A percentile compares a stretch with the other conserved stretches of the same genome.
phyloP scores from a whole-genome alignment of 2,113 vertebrate species.

The Leptobrachium leishanense region DNA sequence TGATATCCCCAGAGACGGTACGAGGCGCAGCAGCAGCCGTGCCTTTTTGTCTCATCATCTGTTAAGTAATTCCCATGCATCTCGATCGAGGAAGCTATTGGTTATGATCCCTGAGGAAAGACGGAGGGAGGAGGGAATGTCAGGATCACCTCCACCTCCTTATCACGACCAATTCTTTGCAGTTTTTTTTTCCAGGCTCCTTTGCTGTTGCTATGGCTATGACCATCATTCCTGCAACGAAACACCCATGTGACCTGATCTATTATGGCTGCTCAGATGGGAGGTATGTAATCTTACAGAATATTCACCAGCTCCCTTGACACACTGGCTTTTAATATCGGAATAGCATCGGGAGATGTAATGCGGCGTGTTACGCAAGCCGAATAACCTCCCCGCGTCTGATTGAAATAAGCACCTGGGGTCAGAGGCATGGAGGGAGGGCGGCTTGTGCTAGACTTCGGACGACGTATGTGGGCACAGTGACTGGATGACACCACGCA shows the following conservation, averaged over 20 bases:
- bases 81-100: neutral
- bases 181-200: constrained; percentile 14
- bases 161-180: constrained; percentile 11
- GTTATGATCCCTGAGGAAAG: constrained; percentile 5
- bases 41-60: neutral
- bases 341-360: neutral
- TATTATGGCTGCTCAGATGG: constrained; percentile 44
- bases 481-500: neutral
- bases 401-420: constrained; percentile 2
- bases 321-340: constrained; percentile 2
- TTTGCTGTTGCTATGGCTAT: constrained; percentile 64
- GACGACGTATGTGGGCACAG: neutral
- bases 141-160: constrained; percentile 1
- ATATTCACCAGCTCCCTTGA: neutral
- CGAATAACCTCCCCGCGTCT: neutral
- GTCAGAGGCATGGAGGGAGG: constrained; percentile 11
- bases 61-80: neutral
- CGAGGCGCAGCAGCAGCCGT: neutral
- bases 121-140: neutral
- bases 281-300: constrained; percentile 39
- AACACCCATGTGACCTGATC: constrained; percentile 47
- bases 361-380: neutral
- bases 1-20: neutral
- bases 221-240: constrained; percentile 66
- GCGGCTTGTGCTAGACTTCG: neutral